These are phyloP conservation scores for Acrocyrtus sp. DNA, from an alignment of 2,888 invertebrate species.

Conservation along the genomic window DNA sequence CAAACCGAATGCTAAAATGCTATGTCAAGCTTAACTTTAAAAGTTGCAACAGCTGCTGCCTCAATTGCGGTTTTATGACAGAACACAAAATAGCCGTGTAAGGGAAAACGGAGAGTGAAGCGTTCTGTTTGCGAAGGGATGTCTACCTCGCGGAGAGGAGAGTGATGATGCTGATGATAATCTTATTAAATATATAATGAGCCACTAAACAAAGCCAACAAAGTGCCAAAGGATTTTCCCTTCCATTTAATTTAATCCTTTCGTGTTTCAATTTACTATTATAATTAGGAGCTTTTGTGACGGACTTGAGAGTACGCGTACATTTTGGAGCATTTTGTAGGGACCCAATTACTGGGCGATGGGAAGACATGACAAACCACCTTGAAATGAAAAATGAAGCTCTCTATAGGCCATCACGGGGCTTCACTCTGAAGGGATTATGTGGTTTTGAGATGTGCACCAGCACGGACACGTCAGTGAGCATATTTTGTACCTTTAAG, in stretches of 20 bases:
- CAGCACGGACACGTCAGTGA: too few relatives aligned
- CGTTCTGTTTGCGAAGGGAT: too few relatives aligned
- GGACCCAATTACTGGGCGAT: conserved; percentile 22
- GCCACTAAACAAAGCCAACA: conserved; percentile 25
- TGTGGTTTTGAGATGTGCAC: too few relatives aligned
- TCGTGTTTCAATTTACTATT: conserved; percentile 20
- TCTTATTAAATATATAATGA: conserved; percentile 46
- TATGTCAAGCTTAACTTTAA: too few relatives aligned
- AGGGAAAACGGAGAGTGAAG: too few relatives aligned
- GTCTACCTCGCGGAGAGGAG: too few relatives aligned
- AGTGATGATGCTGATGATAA: conserved; percentile 25
- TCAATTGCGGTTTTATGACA: neutral
- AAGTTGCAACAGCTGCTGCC: conserved; percentile 8
- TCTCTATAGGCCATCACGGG: too few relatives aligned
- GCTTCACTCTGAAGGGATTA: too few relatives aligned
- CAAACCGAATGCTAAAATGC: too few relatives aligned
- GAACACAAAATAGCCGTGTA: neutral
- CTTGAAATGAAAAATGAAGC: conserved; percentile 36
- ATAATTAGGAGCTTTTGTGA: conserved; percentile 23
- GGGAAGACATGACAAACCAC: conserved; percentile 30
- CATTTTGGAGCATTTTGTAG: too few relatives aligned
- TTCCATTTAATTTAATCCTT: conserved; percentile 30
- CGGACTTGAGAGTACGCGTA: too few relatives aligned
- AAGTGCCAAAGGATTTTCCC: conserved; percentile 29
- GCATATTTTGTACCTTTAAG: too few relatives aligned